Percentiles rank a stretch among this genome's conserved stretches.
These are phyloP conservation scores for Acrobasis consociella DNA, from an alignment of 2,888 invertebrate species.

Conservation along the genomic window DNA sequence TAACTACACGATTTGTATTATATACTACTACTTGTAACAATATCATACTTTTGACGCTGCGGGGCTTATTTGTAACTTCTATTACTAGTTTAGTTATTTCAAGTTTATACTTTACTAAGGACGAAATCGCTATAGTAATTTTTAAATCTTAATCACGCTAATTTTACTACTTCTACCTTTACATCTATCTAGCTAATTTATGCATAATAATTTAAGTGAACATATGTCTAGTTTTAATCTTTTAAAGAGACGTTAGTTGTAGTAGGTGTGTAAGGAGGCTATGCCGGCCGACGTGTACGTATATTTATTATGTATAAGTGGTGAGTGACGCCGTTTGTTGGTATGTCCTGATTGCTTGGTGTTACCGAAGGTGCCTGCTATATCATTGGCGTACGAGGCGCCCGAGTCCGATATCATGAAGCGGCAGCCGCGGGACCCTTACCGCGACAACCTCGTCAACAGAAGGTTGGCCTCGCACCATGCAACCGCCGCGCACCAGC, in stretches of 20 bases:
- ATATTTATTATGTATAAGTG: conserved; percentile 63
- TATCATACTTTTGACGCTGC: conserved; percentile 51
- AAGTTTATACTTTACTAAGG: conserved; percentile 54
- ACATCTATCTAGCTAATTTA: conserved; percentile 62
- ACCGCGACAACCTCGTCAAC: conserved; percentile 99
- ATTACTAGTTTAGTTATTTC: conserved; percentile 71
- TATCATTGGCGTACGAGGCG: conserved; percentile 99
- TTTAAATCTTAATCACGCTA: conserved; percentile 66
- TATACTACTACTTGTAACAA: conserved; percentile 48
- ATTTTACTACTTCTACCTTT: conserved; percentile 62
- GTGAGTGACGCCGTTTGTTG: conserved; percentile 50
- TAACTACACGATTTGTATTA: conserved; percentile 52
- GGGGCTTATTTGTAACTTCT: conserved; percentile 68
- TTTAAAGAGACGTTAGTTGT: conserved; percentile 53
- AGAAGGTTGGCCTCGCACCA: conserved; percentile 90
- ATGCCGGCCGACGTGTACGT: conserved; percentile 56
- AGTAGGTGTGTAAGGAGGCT: conserved; percentile 45
- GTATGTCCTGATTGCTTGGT: conserved; percentile 79
- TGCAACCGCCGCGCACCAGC: conserved; percentile 33
- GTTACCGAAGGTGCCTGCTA: conserved; percentile 96
- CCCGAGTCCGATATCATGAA: conserved; percentile 99
- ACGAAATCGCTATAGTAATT: conserved; percentile 56
- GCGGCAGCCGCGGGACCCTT: conserved; percentile 98
- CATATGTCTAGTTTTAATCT: conserved; percentile 44
- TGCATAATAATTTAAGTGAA: conserved; percentile 60